Base-by-base conservation (phyloP, 2,888 invertebrate species). In the Ypsolopha sequella region DNA sequence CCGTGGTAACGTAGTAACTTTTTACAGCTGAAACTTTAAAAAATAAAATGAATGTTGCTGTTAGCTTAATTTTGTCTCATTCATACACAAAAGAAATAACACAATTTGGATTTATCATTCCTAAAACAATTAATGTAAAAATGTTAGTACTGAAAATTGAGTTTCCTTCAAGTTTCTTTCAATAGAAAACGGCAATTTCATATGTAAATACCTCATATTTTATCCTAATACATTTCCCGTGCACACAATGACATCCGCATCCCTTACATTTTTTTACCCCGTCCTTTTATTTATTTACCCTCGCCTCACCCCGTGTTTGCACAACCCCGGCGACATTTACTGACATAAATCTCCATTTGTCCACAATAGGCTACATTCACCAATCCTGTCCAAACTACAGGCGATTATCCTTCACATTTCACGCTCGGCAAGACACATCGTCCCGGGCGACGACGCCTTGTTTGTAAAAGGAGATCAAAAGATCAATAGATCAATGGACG, bases 321-420 rank as follows among this genome's bases (percentile, higher is more conserved):
- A 76, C 70, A 77, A 80, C 65, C 66, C 64, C 64, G 61, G 62
- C 57, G 63, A 64, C 63, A 60, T 76, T 78, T 70, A 61, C 56
- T 58, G 68, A 73, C 76, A 80, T 76, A 72, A 76, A 79, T 76
- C 70, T 73, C 69, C 66, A 75, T 78, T 77, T 80, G 73, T 73
- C 68, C 74, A 24, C 24, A 24, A 24, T 24, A 24, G 24, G 2
- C 24, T 24, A 24, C 24, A 24, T 24, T 24, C 24, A 76, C 76
- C 73, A 75, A 79, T 76, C 70, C 63, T 60, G 55, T 55, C 59
- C 56, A 61, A 65, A 59, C 70, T 52, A 62, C 70, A 60, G 70
- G 73, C 62, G 65, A 66, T 62, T 58, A 62, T 62, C 60, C 10
- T 11, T 35, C 53, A 57, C 59, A 64, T 64, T 71, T 67, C 63